Evolutionary conservation across 2,888 invertebrate genomes (phyloP).

Genomic region (Podabrus alpinus): DNA sequence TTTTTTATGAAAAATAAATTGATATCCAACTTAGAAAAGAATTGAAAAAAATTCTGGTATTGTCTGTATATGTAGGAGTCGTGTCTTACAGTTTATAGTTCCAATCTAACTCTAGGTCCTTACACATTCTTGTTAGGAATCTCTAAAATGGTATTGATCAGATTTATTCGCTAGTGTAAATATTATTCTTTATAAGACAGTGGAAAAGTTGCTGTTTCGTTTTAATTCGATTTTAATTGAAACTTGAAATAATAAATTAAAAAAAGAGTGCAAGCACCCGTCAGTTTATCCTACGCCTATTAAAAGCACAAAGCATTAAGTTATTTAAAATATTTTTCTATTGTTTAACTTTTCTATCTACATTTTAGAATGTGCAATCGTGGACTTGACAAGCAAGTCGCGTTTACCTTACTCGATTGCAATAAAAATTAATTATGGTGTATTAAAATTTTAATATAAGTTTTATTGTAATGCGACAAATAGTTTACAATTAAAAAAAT

Average conservation of each 20-base stretch:
- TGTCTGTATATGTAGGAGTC: conserved; percentile 34
- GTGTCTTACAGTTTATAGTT: background rate
- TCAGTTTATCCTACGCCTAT: background rate
- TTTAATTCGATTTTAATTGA: background rate
- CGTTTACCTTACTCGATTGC: background rate
- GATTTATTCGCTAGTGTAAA: background rate
- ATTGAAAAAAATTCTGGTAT: conserved; percentile 20
- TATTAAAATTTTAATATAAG: background rate
- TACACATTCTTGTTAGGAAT: background rate
- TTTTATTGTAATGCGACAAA: background rate
- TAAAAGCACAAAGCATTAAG: background rate
- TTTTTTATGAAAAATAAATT: conserved; percentile 29
- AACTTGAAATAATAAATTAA: background rate
- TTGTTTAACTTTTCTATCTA: background rate
- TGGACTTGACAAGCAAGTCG: background rate
- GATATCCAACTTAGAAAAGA: conserved; percentile 28
- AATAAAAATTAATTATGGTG: background rate
- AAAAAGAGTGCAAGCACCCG: background rate
- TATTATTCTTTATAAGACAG: background rate
- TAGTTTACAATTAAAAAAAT: background rate
- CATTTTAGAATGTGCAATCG: background rate
- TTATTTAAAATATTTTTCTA: background rate
- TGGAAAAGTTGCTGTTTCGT: background rate
- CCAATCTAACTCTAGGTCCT: background rate
- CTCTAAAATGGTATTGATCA: background rate